These are phyloP conservation scores for Parapristionchus giblindavisi DNA, from an alignment of 2,888 invertebrate genomes.

Conservation along the genomic window DNA sequence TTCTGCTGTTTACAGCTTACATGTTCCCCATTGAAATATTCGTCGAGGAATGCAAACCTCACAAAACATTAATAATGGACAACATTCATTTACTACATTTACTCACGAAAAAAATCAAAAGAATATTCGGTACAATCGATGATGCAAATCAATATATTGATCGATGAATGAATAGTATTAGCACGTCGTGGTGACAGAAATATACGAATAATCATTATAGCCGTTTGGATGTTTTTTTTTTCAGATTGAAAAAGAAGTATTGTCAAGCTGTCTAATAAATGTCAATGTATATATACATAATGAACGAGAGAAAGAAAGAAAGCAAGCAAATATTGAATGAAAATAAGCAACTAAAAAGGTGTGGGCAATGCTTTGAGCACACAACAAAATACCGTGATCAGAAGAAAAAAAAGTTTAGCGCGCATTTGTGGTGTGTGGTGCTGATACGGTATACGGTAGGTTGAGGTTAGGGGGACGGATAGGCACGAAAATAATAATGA, in stretches of 20 bases:
- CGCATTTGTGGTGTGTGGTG: not conserved
- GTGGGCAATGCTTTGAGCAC: too few species aligned
- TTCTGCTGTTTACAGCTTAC: too few species aligned
- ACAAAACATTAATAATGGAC: too few species aligned
- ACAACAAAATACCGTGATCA: too few species aligned
- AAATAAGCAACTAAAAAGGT: not conserved
- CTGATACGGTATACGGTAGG: slow-evolving; percentile 1
- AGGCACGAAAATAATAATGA: slow-evolving; percentile 4
- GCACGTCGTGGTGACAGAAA: not conserved
- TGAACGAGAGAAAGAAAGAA: not conserved
- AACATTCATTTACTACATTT: too few species aligned
- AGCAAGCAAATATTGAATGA: slow-evolving; percentile 5
- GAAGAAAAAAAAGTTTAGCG: too few species aligned
- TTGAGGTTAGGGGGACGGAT: not conserved
- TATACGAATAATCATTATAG: slow-evolving; percentile 7
- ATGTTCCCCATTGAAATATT: too few species aligned
- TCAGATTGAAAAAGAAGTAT: slow-evolving; percentile 4
- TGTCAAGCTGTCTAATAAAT: slow-evolving; percentile 3
- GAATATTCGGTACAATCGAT: slow-evolving; percentile 2
- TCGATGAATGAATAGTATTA: slow-evolving; percentile 12
- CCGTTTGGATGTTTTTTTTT: not conserved
- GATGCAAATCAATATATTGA: not conserved
- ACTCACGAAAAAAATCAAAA: too few species aligned
- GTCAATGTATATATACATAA: slow-evolving; percentile 16
- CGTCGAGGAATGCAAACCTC: too few species aligned